These are phyloP conservation scores for Frieseomelitta varia DNA, from an alignment of 1,140 invertebrate genomes.

Conservation along the genomic window DNA sequence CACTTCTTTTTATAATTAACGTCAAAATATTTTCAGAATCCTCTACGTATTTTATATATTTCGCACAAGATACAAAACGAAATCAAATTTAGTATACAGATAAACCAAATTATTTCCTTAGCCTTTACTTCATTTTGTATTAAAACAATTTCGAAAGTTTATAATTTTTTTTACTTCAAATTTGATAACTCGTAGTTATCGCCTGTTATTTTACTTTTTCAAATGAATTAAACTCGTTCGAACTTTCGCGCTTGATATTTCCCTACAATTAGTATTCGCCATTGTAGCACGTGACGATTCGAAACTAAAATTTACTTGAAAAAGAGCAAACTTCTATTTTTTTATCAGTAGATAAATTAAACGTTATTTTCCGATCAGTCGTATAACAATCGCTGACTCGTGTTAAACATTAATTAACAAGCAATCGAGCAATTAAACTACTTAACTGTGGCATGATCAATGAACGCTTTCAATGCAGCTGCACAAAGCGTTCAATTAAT, in stretches of 20 bases:
- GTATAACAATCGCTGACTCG: neutral
- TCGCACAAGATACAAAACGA: too few relatives aligned
- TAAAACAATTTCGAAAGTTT: too few relatives aligned
- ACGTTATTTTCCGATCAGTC: neutral
- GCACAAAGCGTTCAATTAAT: neutral
- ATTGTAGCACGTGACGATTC: neutral
- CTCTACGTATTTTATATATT: too few relatives aligned
- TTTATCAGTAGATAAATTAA: neutral
- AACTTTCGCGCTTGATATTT: neutral
- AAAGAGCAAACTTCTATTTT: neutral
- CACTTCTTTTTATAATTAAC: too few relatives aligned
- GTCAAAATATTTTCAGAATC: too few relatives aligned
- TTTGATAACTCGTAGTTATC: neutral
- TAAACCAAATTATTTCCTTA: too few relatives aligned
- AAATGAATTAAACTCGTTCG: neutral
- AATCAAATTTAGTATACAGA: too few relatives aligned
- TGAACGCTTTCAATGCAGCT: neutral
- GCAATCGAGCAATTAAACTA: neutral
- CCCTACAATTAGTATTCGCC: too few relatives aligned
- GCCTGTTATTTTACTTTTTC: neutral
- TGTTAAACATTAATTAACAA: neutral
- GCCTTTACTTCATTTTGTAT: too few relatives aligned
- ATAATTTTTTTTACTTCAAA: neutral
- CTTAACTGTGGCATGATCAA: neutral
- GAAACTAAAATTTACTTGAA: neutral